Evolutionary conservation across 2,113 vertebrate genomes (phyloP), one percentile per base, ranked within the genome.

Genomic region (Gallinago paraguaiae): DNA sequence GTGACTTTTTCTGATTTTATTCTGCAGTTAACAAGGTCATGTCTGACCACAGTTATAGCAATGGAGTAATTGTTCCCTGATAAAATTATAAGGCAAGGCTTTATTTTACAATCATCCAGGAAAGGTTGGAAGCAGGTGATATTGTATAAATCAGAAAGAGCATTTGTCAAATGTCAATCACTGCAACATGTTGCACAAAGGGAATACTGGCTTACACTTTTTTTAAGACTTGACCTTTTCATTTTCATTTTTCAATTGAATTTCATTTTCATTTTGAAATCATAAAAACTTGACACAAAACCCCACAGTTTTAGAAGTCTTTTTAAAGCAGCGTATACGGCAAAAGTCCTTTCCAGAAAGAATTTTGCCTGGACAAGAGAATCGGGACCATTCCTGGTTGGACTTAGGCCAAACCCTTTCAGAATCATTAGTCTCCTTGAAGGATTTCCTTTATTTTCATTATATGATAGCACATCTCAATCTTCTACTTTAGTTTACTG

Each of bases 371-470:
- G 50, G 8, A 77, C 7, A 19, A 77, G 23, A 33, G 27, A 31
- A 64, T 75, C 19, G 35, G 31, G 19, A 76, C 19, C 13, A 27
- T 7, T 69, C 11, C n/a, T 63, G 11, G 16, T 39, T 3, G 3
- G 37, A 37, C 10, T 69, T 72, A 10, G 15, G 24, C 15, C 45
- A 84, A 45, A 50, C 5, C 3, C 14, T 3, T 79, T 81, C 48
- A 76, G 77, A 93, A 78, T 60, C 48, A 53, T 41, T 57, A 65
- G 18, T 25, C 33, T 77, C 13, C 53, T 82, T 1, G 0, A 71
- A 91, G 25, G 28, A 76, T 90, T 94, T 94, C 37, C 37, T 89
- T 93, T 82, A 17, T 89, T 92, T 93, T 78, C 48, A 33, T 68
- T 63, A 19, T 27, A 6, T 41, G 90, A 61, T 5, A 61, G 20